Evolutionary conservation across 2,888 invertebrate genomes (phyloP).

Genomic region (Tanypteryx hageni): DNA sequence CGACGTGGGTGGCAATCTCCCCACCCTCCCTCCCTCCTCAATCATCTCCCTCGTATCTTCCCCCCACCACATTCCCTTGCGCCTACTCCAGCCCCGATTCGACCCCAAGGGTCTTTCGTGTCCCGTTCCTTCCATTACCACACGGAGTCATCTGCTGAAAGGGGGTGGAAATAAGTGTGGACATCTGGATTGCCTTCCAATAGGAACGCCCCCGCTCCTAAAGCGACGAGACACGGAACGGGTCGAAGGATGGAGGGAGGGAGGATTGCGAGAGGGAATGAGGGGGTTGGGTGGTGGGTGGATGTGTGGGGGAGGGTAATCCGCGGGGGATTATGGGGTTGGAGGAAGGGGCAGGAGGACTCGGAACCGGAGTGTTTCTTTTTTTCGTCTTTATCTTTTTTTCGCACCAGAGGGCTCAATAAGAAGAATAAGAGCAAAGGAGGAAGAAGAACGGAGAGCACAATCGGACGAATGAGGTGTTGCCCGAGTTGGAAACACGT

Average conservation of each 20-base stretch:
- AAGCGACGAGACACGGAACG: neutral
- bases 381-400: too few species aligned
- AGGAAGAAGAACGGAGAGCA: neutral
- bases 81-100: neutral
- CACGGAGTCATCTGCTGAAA: neutral
- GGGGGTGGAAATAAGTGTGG: slow-evolving; percentile 17
- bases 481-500: neutral
- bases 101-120: neutral
- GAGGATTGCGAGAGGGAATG: neutral
- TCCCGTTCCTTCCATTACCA: slow-evolving; percentile 15
- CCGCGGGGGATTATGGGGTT: neutral
- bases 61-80: neutral
- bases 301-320: neutral
- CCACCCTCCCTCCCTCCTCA: neutral
- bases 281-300: neutral
- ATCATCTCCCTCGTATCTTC: neutral
- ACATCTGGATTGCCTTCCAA: neutral
- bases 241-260: neutral
- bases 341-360: too few species aligned
- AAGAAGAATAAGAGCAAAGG: neutral
- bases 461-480: slow-evolving; percentile 15
- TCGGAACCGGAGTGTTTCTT: too few species aligned
- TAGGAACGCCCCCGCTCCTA: slow-evolving; percentile 1
- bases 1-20: slow-evolving; percentile 49
- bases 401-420: neutral